Evolutionary conservation across 2,113 vertebrate genomes (phyloP), one percentile per base, ranked within the genome.

Genomic region (Pseudopodoces humilis): DNA sequence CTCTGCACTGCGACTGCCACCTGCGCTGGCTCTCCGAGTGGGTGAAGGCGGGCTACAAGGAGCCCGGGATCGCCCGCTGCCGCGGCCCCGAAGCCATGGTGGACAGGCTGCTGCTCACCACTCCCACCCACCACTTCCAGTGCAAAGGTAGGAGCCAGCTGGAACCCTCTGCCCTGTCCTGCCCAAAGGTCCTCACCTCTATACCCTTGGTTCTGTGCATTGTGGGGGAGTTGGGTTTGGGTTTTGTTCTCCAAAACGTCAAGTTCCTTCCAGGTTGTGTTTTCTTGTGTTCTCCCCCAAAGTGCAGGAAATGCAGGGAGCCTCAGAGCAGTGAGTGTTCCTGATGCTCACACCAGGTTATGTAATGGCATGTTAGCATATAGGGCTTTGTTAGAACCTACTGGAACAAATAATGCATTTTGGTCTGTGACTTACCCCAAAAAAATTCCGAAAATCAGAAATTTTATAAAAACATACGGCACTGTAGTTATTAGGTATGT

Each of bases 11-110:
- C 44, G 99, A 99, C 90, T 99, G 99, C 93, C 98, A 97, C 92
- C 98, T 99, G 90, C 99, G 98, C 71, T 99, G 99, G 99, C 98
- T 99, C n/a, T 99, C 99, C 1, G 99, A 99, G 97, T 99, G 99
- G 99, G 99, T 99, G 63, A 99, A 99, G 94, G 99, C 99, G 0
- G 99, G 99, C 0, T 99, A 99, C 95, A 99, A 99, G 93, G 99
- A 99, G 92, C 99, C 99, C 0, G 99, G 99, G n/a, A 99, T 99
- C 13, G 99, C 99, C 56, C 99, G 99, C 65, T 99, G 99, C 92
- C 98, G 98, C 4, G 99, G 98, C 80, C 99, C 99, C 1, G 98
- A 99, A 1, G 95, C 99, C 97, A 99, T 99, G 99, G 98, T 97
- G 3, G 99, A 99, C 97, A 98, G 99, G 56, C 98, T 99, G 25